A percentile compares a stretch with the other conserved stretches of the same genome.
These are phyloP conservation scores for Corapipo altera DNA, from an alignment of 2,113 vertebrate genomes.

Conservation along the genomic window DNA sequence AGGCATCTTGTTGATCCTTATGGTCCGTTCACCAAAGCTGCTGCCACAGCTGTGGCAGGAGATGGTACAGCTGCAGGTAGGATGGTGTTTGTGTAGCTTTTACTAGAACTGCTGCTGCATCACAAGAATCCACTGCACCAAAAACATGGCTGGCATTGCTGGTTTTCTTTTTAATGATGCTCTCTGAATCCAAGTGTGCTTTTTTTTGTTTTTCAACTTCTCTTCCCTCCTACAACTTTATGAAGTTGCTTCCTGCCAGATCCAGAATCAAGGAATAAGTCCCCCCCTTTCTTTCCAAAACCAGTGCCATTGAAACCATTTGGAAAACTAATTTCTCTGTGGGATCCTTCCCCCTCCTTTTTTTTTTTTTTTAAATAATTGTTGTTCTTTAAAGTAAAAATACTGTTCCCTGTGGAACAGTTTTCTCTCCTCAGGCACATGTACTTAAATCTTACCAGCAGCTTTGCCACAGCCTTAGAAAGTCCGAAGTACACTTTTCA, in stretches of 20 bases:
- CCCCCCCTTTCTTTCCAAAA: not conserved
- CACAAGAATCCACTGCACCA: not conserved
- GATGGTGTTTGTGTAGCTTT: not conserved
- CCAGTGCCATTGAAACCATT: not conserved
- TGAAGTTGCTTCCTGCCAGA: not conserved
- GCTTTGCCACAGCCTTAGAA: not conserved
- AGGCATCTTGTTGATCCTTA: not conserved
- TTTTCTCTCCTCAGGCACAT: not conserved
- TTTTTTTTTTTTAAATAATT: not conserved
- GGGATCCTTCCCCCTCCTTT: not conserved
- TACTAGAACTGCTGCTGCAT: not conserved
- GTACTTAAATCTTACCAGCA: not conserved
- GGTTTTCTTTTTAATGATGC: not conserved
- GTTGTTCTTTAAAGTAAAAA: not conserved
- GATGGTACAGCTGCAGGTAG: not conserved
- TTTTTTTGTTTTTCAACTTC: not conserved
- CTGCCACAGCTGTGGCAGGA: not conserved
- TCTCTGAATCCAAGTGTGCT: not conserved
- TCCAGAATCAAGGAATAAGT: not conserved
- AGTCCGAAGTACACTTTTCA: not conserved
- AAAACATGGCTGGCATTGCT: not conserved
- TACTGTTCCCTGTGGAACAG: not conserved
- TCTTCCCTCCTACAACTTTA: not conserved
- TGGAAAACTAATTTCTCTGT: not conserved
- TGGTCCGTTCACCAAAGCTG: not conserved